Evolutionary conservation across 2,797 vertebrate species (phyloP).

Genomic region (Triplophysa yarkandensis): DNA sequence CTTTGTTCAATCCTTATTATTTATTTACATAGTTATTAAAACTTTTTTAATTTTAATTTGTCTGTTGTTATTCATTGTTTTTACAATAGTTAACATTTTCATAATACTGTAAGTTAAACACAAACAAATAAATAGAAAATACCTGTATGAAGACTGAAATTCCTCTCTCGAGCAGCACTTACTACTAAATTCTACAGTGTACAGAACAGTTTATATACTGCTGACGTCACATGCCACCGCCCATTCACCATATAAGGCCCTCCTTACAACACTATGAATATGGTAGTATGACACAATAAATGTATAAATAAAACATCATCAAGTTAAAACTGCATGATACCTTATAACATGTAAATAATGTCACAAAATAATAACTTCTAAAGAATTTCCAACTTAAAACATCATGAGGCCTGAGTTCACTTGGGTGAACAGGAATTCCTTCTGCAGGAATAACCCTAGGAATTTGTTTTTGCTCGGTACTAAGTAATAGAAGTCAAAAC

Average conservation of each 20-base stretch:
- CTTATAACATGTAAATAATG: background rate
- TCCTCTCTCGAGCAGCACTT: background rate
- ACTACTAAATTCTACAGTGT: background rate
- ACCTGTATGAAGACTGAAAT: background rate
- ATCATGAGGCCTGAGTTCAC: conserved; percentile 25
- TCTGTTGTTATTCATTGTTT: too few relatives aligned
- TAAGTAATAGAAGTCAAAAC: too few relatives aligned
- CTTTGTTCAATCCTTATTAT: too few relatives aligned
- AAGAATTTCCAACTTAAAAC: conserved; percentile 16
- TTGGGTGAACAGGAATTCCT: conserved; percentile 49
- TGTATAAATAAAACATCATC: background rate
- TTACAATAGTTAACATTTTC: background rate
- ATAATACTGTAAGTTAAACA: background rate
- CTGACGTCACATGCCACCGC: background rate
- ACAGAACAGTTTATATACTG: conserved; percentile 1
- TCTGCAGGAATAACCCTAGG: conserved; percentile 21
- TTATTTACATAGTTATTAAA: too few relatives aligned
- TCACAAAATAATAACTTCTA: background rate
- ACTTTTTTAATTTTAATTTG: too few relatives aligned
- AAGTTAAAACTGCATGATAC: background rate
- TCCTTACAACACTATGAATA: background rate
- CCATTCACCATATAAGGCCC: conserved; percentile 9
- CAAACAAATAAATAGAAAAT: background rate
- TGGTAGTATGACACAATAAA: too few relatives aligned
- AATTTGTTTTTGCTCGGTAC: background rate